Percentiles rank a stretch among this genome's conserved stretches.
These are phyloP conservation scores for Sinohyriopsis cumingii DNA, from an alignment of 2,888 invertebrate species.

Conservation along the genomic window DNA sequence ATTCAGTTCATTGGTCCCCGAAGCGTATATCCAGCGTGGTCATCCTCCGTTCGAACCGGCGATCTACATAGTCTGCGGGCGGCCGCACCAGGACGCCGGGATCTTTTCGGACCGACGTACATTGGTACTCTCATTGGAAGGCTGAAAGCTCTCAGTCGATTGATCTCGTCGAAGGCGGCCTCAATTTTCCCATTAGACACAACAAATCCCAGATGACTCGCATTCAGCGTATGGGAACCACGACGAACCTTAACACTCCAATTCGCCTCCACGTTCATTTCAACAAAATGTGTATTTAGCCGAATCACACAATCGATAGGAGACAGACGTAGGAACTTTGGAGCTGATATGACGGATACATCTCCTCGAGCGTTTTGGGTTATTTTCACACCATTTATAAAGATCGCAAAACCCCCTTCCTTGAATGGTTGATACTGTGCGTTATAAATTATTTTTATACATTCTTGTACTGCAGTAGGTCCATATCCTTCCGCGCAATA, in stretches of 20 bases:
- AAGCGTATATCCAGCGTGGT: constrained; percentile 15
- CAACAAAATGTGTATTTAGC: constrained; percentile 68
- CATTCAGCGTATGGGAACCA: constrained; percentile 57
- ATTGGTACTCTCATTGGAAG: constrained; percentile 44
- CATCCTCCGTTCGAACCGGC: constrained; percentile 11
- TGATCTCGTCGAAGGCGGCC: constrained; percentile 52
- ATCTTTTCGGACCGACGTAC: constrained; percentile 16
- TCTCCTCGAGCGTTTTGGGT: constrained; percentile 69
- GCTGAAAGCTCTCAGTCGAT: constrained; percentile 45
- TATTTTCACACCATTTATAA: constrained; percentile 70
- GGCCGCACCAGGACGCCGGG: constrained; percentile 18
- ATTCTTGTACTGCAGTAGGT: constrained; percentile 64
- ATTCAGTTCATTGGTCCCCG: too few species aligned
- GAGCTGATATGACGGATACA: constrained; percentile 69
- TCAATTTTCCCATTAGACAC: constrained; percentile 59
- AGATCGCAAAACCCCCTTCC: constrained; percentile 64
- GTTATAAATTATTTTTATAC: constrained; percentile 61
- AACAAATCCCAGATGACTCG: constrained; percentile 46
- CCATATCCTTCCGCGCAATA: constrained; percentile 62
- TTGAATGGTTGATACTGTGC: constrained; percentile 63
- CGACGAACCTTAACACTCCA: constrained; percentile 61
- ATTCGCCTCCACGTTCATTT: constrained; percentile 69
- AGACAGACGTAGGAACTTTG: constrained; percentile 69
- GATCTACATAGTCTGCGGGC: constrained; percentile 2
- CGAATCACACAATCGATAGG: constrained; percentile 62